These are phyloP conservation scores for Aldrovandia affinis DNA, from an alignment of 2,797 vertebrate genomes.

Conservation along the genomic window DNA sequence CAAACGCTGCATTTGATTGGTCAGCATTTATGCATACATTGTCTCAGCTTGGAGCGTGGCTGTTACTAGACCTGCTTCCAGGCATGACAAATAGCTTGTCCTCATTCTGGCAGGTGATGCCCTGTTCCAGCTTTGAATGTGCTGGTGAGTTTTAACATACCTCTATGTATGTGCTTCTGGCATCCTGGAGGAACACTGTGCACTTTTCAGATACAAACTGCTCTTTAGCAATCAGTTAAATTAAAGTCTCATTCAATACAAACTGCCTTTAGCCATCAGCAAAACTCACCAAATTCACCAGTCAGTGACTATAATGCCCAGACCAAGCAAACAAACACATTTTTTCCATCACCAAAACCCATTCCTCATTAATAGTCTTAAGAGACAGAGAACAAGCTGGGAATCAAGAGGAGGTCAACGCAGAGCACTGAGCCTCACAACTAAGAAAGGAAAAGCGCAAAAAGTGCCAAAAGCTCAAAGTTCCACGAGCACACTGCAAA, in stretches of 20 bases:
- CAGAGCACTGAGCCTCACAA: background rate
- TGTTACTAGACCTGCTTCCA: background rate
- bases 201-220: background rate
- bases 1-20: background rate
- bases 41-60: background rate
- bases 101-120: background rate
- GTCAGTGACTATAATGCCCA: background rate
- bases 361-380: background rate
- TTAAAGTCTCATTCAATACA: background rate
- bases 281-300: background rate
- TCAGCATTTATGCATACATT: background rate
- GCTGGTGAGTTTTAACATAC: background rate
- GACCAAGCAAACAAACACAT: background rate
- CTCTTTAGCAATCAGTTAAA: background rate
- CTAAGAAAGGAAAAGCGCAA: background rate
- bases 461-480: background rate
- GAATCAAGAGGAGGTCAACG: background rate
- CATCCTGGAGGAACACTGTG: background rate
- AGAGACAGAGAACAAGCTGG: background rate
- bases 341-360: background rate
- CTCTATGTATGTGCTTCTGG: background rate
- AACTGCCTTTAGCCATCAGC: background rate
- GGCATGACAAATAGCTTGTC: background rate
- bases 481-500: constrained; percentile 37
- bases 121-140: background rate